phyloP scores from a whole-genome alignment of 2,888 invertebrate genomes.

The Gastrophysa polygoni region DNA sequence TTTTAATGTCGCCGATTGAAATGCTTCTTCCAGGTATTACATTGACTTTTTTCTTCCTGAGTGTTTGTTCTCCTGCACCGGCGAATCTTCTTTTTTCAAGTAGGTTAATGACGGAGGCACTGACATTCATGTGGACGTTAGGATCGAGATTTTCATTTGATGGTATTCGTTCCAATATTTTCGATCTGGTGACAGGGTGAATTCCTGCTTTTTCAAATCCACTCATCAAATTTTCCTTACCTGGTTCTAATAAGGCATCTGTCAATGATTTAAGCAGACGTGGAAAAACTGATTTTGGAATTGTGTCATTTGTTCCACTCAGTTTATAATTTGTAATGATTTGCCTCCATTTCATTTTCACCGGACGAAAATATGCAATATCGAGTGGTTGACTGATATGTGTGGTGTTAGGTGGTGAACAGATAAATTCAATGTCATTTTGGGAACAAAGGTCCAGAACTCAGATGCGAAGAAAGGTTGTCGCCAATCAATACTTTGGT shows the following conservation, averaged over 20 bases:
- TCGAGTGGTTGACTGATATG: neutral
- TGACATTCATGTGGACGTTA: conserved; percentile 15
- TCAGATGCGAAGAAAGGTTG: too few relatives aligned
- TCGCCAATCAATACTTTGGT: conserved; percentile 1
- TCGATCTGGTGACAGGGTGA: conserved; percentile 20
- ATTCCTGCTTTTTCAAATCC: conserved; percentile 27
- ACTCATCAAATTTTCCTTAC: conserved; percentile 20
- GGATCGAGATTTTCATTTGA: conserved; percentile 12
- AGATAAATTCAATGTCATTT: neutral
- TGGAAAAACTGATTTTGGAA: conserved; percentile 21
- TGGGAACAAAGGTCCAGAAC: too few relatives aligned
- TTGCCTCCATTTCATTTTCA: neutral
- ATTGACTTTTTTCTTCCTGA: conserved; percentile 14
- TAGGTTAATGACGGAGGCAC: conserved; percentile 20
- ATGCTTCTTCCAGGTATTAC: conserved; percentile 10
- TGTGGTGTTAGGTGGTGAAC: neutral
- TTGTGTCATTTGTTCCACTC: conserved; percentile 10
- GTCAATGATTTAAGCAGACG: conserved; percentile 20
- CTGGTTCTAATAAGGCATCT: conserved; percentile 17
- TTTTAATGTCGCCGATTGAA: conserved; percentile 16
- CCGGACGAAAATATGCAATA: conserved; percentile 8
- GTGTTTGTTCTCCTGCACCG: conserved; percentile 9
- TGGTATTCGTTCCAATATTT: conserved; percentile 22
- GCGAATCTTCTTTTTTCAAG: conserved; percentile 19
- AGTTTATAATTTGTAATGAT: conserved; percentile 14